Evolutionary conservation across 1,140 invertebrate species (phyloP), one percentile per base, ranked within the genome.

Genomic region (Trachymyrmex cornetzi): DNA sequence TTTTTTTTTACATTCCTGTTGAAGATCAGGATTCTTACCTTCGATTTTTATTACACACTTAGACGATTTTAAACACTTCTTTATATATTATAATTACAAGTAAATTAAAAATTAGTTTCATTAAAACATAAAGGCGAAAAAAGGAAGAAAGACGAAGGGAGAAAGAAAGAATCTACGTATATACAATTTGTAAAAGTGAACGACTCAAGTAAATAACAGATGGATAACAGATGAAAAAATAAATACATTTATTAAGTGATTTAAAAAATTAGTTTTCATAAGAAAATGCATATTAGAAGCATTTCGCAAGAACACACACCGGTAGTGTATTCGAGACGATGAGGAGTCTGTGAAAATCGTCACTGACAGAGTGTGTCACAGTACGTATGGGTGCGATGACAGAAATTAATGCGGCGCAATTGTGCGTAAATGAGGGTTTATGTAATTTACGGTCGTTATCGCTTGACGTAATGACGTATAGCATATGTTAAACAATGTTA

Each of bases 401-500:
- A 63, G 38, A 30, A 64, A 72, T 44, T 71, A 77, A 67, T 84
- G 50, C 34, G 19, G 2, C 24, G 75, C 50, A 14, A 74, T 81
- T 19, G 5, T 53, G 7, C 30, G 11, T 61, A 53, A 59, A 82
- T 74, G 48, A 38, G n/a, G 11, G 16, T 38, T 2, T 44, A 81
- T 22, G 4, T 72, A 72, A 38, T 24, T 71, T 66, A 63, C 11
- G 16, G 57, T 59, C 88, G 86, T 69, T 71, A 44, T 22, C 34
- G 22, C 89, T 89, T 90, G 79, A 87, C 85, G 16, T 6, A 77
- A 19, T 91, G 53, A 75, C 3, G 38, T 7, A 59, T 86, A 81
- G 84, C 50, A 77, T 11, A 12, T 86, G 87, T 91, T 92, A 91
- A 91, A 90, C 85, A 87, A 80, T 91, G 90, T 92, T 92, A 93